Evolutionary conservation across 1,140 invertebrate species (phyloP), one percentile per base, ranked within the genome.

Genomic region (Phymorhynchus buccinoides): DNA sequence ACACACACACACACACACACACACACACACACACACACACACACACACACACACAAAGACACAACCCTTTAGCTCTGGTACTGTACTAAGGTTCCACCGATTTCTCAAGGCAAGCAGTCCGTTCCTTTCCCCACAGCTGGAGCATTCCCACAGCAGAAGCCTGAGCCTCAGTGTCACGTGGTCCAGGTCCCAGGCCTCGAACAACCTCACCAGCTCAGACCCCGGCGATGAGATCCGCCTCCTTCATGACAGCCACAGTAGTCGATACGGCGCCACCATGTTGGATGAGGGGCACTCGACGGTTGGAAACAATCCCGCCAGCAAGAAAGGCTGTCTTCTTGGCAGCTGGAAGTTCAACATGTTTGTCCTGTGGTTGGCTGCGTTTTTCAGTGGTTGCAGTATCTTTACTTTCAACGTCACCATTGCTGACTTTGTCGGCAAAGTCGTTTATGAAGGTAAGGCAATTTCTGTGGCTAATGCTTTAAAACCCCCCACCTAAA

Each of bases 361-460:
- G 39, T 41, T 42, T 14, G n/a, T 83, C 39, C 9, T 83, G 3
- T 44, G 62, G 62, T 3, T 71, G 32, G 22, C 81, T 12, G 41
- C n/a, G 2, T 83, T 83, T n/a, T 83, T 83, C 62, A 83, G 22
- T 0, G n/a, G 37, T 39, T 68, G 62, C 18, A 37, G 62, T 32
- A 71, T 30, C 14, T 71, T 71, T 41, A 37, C 41, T 3, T 83
- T 42, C 62, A 71, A 71, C 56, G 62, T 44, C 41, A 30, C 9
- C 81, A 71, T 68, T 6, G 62, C 66, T 7, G 81, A 83, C 41
- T 83, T 44, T 41, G 4, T 83, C 6, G 81, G 81, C n/a, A 83
- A 83, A 44, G 81, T 83, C 27, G 37, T 83, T 32, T 82, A 39
- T 27, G 80, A 37, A 16, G 80, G 75, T 71, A 71, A 71, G 35